Conservation (phyloP, 2,113 vertebrate genomes). For the Anser brachyrhynchus region DNA sequence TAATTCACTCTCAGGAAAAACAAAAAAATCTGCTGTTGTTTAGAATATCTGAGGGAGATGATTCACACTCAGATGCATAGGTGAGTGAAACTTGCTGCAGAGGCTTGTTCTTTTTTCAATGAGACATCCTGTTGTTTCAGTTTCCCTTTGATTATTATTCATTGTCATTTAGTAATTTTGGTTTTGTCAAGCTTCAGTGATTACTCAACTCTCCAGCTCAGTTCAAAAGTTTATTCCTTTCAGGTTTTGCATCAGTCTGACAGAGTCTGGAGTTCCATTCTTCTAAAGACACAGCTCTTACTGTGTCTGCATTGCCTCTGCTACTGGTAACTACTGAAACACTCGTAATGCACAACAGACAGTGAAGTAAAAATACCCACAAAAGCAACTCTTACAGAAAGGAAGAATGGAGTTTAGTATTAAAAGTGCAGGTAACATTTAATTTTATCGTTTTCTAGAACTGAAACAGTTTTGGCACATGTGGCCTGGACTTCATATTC, state of each 20-base stretch:
- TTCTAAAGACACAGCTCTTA: not conserved
- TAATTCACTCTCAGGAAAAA: not conserved
- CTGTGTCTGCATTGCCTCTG: not conserved
- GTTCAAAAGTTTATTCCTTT: slow-evolving; percentile 30
- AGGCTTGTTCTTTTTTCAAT: slow-evolving; percentile 19
- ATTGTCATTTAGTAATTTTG: not conserved
- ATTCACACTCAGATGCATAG: not conserved
- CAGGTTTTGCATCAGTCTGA: not conserved
- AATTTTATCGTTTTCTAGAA: not conserved
- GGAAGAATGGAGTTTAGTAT: not conserved
- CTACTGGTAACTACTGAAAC: not conserved
- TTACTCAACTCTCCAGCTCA: not conserved
- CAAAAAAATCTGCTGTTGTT: not conserved
- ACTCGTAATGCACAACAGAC: not conserved
- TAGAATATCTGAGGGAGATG: not conserved
- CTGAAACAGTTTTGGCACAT: not conserved
- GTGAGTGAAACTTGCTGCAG: not conserved
- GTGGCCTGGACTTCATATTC: not conserved
- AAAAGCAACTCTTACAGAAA: not conserved
- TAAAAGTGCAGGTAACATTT: not conserved
- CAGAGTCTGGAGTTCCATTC: not conserved
- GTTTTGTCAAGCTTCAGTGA: not conserved
- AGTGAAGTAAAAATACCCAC: not conserved
- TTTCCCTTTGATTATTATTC: not conserved
- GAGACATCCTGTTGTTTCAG: not conserved